Percentiles rank a stretch among this genome's conserved stretches.
Evolutionary conservation across 2,113 vertebrate genomes (phyloP).

Genomic region (Baryphthengus martii): DNA sequence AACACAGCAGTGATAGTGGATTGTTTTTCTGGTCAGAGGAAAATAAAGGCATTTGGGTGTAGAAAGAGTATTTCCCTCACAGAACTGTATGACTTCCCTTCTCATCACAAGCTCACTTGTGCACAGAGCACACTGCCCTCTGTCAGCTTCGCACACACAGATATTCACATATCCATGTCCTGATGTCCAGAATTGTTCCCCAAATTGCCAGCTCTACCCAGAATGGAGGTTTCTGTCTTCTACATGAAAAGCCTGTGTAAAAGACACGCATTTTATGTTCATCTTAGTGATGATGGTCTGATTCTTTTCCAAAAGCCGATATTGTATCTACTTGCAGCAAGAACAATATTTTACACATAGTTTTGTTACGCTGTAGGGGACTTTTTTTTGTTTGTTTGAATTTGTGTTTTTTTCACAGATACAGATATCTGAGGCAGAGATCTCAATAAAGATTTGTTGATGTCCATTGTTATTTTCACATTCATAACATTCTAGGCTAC

Average conservation of each 20-base stretch:
- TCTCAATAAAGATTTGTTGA: neutral
- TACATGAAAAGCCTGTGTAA: neutral
- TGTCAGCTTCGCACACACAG: neutral
- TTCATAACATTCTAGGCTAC: neutral
- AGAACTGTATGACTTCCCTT: neutral
- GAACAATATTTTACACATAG: neutral
- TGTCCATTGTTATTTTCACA: neutral
- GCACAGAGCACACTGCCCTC: neutral
- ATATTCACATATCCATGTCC: neutral
- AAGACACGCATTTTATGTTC: accelerated
- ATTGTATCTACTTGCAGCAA: accelerated
- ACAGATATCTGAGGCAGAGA: neutral
- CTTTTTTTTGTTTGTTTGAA: neutral
- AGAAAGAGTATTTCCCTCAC: neutral
- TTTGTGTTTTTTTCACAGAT: neutral
- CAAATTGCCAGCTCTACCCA: neutral
- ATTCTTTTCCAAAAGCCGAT: neutral
- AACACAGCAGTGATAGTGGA: neutral
- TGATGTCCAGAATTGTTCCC: neutral
- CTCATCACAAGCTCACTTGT: neutral
- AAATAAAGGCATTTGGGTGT: neutral
- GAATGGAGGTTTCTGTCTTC: neutral
- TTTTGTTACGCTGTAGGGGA: too few species aligned
- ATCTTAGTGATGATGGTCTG: neutral
- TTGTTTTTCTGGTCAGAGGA: neutral